phyloP scores from a whole-genome alignment of 2,888 invertebrate species.

The Perizoma affinitatum region DNA sequence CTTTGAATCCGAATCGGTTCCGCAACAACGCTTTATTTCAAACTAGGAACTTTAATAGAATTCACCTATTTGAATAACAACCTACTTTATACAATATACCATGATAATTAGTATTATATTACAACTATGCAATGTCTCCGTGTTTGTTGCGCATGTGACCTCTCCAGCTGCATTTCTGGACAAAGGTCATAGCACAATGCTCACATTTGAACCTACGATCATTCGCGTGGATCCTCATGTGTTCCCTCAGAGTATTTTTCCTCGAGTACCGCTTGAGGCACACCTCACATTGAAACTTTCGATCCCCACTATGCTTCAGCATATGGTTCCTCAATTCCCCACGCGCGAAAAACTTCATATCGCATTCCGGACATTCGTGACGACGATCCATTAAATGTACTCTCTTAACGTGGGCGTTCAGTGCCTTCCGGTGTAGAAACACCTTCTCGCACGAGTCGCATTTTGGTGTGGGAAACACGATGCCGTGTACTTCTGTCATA shows the following conservation, averaged over 20 bases:
- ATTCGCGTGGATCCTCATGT: constrained; percentile 74
- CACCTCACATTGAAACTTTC: constrained; percentile 73
- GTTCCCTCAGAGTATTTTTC: constrained; percentile 67
- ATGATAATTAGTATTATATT: background rate
- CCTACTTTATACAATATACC: no score
- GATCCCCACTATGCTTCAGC: constrained; percentile 77
- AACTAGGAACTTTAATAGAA: no score
- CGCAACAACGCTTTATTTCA: no score
- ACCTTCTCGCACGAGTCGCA: constrained; percentile 57
- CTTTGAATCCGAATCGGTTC: no score
- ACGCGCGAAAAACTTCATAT: constrained; percentile 61
- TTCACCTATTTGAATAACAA: no score
- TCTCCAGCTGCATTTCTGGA: constrained; percentile 38
- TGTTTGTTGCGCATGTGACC: constrained; percentile 35
- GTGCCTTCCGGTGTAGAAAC: constrained; percentile 51
- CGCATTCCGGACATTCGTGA: constrained; percentile 63
- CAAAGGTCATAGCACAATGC: constrained; percentile 20
- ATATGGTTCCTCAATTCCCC: constrained; percentile 73
- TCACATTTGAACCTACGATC: constrained; percentile 72
- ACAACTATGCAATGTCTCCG: constrained; percentile 35
- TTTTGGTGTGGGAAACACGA: constrained; percentile 46
- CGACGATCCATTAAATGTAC: constrained; percentile 54
- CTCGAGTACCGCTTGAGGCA: constrained; percentile 81
- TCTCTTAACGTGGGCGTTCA: constrained; percentile 54
- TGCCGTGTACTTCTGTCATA: constrained; percentile 54